Base-by-base conservation (phyloP, 2,113 vertebrate genomes). In the Narcine bancroftii region DNA sequence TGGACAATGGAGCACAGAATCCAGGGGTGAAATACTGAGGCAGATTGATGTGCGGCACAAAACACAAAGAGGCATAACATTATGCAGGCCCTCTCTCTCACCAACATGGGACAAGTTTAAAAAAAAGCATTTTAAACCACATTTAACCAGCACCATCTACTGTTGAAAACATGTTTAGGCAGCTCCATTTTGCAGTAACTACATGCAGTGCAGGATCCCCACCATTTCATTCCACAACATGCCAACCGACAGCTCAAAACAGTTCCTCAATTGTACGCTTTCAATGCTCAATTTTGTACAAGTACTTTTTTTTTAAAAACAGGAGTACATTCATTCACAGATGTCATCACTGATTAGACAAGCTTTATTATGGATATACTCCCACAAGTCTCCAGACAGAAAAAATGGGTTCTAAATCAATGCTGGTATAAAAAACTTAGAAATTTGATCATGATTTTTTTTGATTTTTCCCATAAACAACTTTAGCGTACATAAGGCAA, bases 401-500 rank as follows among this genome's bases (percentile, higher is more conserved):
- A 15, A 66, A 71, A 45, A 53, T 36, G n/a, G 89, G 26, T 47
- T 69, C 65, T 91, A 39, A 36, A 91, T 91, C 63, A 36, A 91
- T 91, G 63, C 36, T 29, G 39, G 21, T 91, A 91, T 91, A 91
- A 91, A 91, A 66, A 7, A 66, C 36, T 89, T 66, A 66, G 85
- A 91, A 91, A 91, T 29, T 91, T n/a, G 19, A 83, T 3, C 85
- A 69, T 71, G 89, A 91, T 91, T 71, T 69, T 66, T 66, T 69
- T n/a, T 10, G 3, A 66, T 45, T 66, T 69, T 91, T 66, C 69
- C 63, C 89, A 66, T 69, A 91, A 91, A 69, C 87, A 91, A 91
- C 29, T 87, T 91, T 69, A 91, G 89, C 89, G 3, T 69, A 91
- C 39, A 47, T 97, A 97, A 97, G 96, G 96, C 96, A 97, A 96